phyloP scores from a whole-genome alignment of 2,888 invertebrate species.

The Zaprionus obscuricornis region DNA sequence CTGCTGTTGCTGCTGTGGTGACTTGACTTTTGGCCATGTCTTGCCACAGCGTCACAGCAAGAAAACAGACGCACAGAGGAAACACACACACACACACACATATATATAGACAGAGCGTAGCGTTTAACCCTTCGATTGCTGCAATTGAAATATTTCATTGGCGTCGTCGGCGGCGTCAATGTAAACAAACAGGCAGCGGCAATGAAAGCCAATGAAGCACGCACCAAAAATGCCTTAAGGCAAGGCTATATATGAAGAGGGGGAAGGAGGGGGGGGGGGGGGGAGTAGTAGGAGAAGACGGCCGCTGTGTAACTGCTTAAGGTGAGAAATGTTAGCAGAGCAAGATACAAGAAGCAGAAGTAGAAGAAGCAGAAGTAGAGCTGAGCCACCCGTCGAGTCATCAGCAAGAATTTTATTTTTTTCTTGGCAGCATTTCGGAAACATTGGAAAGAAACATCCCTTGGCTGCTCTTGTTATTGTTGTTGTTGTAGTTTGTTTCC shows the following conservation, averaged over 20 bases:
- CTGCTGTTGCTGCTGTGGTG: no score
- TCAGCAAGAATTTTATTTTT: conserved; percentile 43
- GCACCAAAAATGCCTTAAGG: conserved; percentile 40
- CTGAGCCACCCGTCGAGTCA: conserved; percentile 56
- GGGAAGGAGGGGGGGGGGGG: neutral
- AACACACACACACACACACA: no score
- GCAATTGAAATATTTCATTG: conserved; percentile 49
- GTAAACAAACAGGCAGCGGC: conserved; percentile 54
- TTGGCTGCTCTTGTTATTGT: conserved; percentile 4
- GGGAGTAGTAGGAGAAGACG: no score
- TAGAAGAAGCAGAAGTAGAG: no score
- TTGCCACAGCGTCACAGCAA: no score
- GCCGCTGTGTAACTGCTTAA: neutral
- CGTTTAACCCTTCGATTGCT: conserved; percentile 34
- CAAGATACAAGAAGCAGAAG: conserved; percentile 4
- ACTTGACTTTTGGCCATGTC: no score
- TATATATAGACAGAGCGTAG: conserved; percentile 10
- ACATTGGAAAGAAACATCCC: no score
- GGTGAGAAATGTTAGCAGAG: no score
- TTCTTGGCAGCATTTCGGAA: no score
- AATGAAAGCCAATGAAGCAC: conserved; percentile 43
- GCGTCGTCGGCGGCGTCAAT: conserved; percentile 58
- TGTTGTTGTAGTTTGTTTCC: conserved; percentile 65
- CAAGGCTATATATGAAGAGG: neutral
- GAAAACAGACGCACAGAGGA: no score